Percentiles rank a stretch among this genome's conserved stretches.
Evolutionary conservation across 2,888 invertebrate genomes (phyloP).

Genomic region (Perithous albicinctus): DNA sequence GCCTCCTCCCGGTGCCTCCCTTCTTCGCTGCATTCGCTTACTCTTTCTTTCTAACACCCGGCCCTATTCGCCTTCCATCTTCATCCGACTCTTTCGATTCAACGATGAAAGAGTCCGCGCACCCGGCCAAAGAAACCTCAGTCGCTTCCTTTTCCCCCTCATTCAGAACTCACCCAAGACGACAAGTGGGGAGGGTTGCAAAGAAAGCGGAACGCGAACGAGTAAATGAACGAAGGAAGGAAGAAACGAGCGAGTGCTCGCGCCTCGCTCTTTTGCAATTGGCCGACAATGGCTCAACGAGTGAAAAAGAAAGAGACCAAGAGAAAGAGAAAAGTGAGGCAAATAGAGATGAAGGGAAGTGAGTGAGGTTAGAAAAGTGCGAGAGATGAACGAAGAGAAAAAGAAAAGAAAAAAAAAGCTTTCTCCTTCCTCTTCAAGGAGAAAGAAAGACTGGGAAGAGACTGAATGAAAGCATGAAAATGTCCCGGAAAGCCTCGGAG

Average conservation of each 20-base stretch:
- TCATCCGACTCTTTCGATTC: conserved; percentile 66
- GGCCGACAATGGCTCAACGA: conserved; percentile 72
- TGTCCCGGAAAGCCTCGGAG: conserved; percentile 41
- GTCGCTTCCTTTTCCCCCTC: conserved; percentile 67
- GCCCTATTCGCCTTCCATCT: conserved; percentile 28
- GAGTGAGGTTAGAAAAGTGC: conserved; percentile 36
- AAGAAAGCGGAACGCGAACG: conserved; percentile 50
- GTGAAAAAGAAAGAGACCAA: conserved; percentile 49
- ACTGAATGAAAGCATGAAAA: conserved; percentile 49
- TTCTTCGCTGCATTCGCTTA: conserved; percentile 20
- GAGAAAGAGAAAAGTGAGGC: conserved; percentile 39
- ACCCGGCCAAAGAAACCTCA: conserved; percentile 70
- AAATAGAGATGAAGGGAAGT: conserved; percentile 43
- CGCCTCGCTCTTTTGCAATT: conserved; percentile 70
- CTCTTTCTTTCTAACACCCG: conserved; percentile 42
- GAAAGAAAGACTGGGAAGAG: conserved; percentile 12
- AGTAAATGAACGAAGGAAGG: conserved; percentile 51
- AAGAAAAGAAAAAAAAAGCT: background rate
- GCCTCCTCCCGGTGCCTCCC: conserved; percentile 14
- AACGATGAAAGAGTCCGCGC: conserved; percentile 71
- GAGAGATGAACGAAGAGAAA: conserved; percentile 55
- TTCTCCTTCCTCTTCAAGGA: conserved; percentile 4
- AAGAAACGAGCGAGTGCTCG: conserved; percentile 65
- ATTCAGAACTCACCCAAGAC: conserved; percentile 67
- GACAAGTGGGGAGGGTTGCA: conserved; percentile 36